phyloP scores from a whole-genome alignment of 1,140 invertebrate species.

The Steinernema khuongi region DNA sequence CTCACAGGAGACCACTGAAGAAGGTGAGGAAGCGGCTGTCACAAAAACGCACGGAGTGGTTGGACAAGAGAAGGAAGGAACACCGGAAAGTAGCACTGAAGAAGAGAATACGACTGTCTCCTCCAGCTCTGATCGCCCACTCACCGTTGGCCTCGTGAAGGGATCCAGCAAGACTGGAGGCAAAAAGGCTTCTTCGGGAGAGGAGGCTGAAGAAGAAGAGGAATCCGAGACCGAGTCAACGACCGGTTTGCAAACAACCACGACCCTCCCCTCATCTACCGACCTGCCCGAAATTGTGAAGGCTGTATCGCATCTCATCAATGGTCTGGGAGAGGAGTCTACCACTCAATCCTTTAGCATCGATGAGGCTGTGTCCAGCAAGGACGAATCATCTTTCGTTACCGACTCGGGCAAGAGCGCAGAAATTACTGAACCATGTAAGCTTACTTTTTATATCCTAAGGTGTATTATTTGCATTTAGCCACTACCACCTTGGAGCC shows the following conservation, averaged over 20 bases:
- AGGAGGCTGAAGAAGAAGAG: background rate
- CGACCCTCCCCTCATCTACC: background rate
- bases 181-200: background rate
- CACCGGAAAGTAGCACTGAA: background rate
- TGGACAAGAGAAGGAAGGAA: background rate
- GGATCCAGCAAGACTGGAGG: background rate
- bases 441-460: background rate
- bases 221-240: background rate
- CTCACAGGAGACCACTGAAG: background rate
- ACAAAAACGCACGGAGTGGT: background rate
- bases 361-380: background rate
- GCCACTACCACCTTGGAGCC: background rate
- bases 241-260: slow-evolving; percentile 13
- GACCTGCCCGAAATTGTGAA: slow-evolving; percentile 16
- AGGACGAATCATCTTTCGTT: background rate
- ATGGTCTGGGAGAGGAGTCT: background rate
- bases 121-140: background rate
- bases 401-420: background rate
- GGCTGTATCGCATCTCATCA: background rate
- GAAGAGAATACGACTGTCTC: too few relatives aligned
- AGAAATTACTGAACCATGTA: background rate
- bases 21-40: background rate
- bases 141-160: background rate
- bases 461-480: background rate
- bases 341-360: background rate